A percentile compares a stretch with the other conserved stretches of the same genome.
phyloP scores from a whole-genome alignment of 1,140 invertebrate genomes.

The Penaeus chinensis region DNA sequence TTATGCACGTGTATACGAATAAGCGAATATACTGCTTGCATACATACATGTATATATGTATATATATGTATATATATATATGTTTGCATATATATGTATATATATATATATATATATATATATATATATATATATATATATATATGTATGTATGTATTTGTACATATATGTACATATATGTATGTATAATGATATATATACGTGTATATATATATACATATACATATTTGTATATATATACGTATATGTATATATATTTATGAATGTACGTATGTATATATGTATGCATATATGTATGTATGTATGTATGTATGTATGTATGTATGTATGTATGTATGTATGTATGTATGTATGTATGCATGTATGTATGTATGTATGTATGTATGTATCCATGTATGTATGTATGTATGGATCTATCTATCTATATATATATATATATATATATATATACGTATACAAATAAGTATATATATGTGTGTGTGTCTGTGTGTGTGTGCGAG shows the following conservation, averaged over 20 bases:
- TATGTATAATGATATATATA: background rate
- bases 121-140: background rate
- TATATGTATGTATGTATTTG: no score
- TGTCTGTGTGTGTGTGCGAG: background rate
- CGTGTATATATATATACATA: conserved; percentile 1
- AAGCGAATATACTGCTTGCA: background rate
- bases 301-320: background rate
- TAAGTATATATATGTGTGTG: background rate
- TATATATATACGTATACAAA: background rate
- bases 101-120: conserved; percentile 9
- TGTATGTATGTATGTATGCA: background rate
- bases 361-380: background rate
- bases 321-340: background rate
- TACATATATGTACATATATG: background rate
- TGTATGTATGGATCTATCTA: background rate
- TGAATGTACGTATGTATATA: background rate
- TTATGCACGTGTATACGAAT: background rate
- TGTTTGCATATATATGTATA: background rate
- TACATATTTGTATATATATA: background rate
- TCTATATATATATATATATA: conserved; percentile 7
- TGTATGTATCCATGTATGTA: background rate
- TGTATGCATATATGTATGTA: conserved; percentile 4
- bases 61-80: background rate
- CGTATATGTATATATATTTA: background rate
- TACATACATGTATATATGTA: conserved; percentile 11